Conservation (phyloP, 1,140 invertebrate species). For the Centruroides sculpturatus region DNA sequence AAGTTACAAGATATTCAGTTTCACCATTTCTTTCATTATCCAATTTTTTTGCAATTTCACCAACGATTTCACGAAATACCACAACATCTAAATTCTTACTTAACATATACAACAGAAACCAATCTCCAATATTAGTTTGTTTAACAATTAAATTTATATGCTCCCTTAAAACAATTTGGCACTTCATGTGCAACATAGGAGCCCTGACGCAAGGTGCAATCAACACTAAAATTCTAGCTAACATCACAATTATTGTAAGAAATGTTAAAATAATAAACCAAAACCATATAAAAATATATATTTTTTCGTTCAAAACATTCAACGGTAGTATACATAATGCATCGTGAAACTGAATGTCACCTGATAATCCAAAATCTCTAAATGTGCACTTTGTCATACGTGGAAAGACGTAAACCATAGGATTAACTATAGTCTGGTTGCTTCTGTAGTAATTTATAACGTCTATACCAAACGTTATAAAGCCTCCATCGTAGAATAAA, state of each 20-base stretch:
- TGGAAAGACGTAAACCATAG: conserved; percentile 53
- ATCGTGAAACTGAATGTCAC: conserved; percentile 11
- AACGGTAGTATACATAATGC: conserved; percentile 19
- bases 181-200: conserved; percentile 8
- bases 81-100: conserved; percentile 87
- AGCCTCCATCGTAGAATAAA: conserved; percentile 86
- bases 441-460: conserved; percentile 18
- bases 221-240: conserved; percentile 14
- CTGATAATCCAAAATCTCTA: neutral
- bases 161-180: conserved; percentile 1
- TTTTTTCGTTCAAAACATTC: conserved; percentile 72
- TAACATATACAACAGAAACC: conserved; percentile 86
- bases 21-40: conserved; percentile 8
- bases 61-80: conserved; percentile 80
- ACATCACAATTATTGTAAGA: conserved; percentile 28
- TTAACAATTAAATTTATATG: conserved; percentile 8
- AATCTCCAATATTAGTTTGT: conserved; percentile 66
- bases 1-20: too few species aligned
- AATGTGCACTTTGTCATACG: conserved; percentile 57
- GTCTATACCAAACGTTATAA: conserved; percentile 52
- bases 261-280: conserved; percentile 58
- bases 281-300: conserved; percentile 89
- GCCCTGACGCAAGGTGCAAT: conserved; percentile 1
- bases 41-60: conserved; percentile 71
- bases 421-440: conserved; percentile 32